Conservation (phyloP, 1,140 invertebrate species). For the Lepidurus couesii region DNA sequence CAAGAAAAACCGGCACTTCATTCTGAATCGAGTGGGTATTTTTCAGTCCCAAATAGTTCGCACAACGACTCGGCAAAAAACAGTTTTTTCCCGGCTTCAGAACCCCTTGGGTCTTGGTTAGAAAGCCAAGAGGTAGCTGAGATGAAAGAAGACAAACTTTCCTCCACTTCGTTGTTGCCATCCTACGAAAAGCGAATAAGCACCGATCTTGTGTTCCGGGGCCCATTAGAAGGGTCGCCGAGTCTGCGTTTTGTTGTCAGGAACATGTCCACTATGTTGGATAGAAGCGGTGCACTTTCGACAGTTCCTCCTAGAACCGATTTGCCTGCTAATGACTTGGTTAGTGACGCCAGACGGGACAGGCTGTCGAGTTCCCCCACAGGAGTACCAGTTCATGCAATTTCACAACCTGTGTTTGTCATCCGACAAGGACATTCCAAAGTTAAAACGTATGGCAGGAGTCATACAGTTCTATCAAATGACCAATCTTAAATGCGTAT, state of each 20-base stretch:
- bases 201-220: background rate
- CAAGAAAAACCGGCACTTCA: background rate
- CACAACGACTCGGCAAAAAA: background rate
- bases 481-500: background rate
- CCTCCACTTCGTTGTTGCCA: background rate
- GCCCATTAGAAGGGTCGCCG: constrained; percentile 1
- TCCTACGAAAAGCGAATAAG: background rate
- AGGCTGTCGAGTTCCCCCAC: background rate
- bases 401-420: constrained; percentile 8
- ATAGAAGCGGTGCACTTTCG: background rate
- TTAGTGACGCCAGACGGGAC: background rate
- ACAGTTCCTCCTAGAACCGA: background rate
- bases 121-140: background rate
- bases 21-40: background rate
- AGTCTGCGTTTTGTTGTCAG: background rate
- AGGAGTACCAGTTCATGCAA: background rate
- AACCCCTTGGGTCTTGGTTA: background rate
- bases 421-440: constrained; percentile 5
- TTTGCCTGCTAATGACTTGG: background rate
- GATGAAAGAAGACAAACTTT: background rate
- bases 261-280: background rate
- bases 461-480: background rate
- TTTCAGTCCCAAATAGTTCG: background rate
- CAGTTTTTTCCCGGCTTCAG: background rate
- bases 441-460: constrained; percentile 13